Percentiles rank a stretch among this genome's conserved stretches.
Conservation (phyloP, 2,797 vertebrate species). For the Parauchenoglanis ngamensis region DNA sequence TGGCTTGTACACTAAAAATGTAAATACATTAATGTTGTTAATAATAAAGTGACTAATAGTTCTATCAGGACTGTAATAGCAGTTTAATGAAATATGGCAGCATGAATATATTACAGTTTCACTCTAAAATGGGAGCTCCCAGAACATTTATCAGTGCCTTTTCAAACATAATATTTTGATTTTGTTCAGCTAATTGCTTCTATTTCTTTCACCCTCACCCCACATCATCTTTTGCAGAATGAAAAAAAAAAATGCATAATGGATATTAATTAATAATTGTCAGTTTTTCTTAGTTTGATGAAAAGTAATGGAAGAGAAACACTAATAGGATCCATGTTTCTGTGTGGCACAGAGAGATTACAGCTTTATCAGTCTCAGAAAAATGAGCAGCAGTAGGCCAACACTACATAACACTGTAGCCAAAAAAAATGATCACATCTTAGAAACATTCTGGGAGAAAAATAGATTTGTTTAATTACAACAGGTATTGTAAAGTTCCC, state of each 20-base stretch:
- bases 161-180: constrained; percentile 78
- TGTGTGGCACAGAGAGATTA: constrained; percentile 75
- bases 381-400: constrained; percentile 50
- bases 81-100: constrained; percentile 86
- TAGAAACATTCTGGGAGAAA: background rate
- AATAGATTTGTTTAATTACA: background rate
- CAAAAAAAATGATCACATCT: background rate
- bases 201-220: constrained; percentile 55
- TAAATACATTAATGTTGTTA: constrained; percentile 99
- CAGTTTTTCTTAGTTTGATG: constrained; percentile 79
- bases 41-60: constrained; percentile 99
- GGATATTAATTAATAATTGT: constrained; percentile 83
- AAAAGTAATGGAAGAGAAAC: constrained; percentile 79
- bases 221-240: constrained; percentile 63
- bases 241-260: constrained; percentile 68
- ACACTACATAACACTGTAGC: background rate
- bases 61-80: constrained; percentile 84
- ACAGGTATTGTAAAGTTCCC: background rate
- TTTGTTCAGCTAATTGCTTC: constrained; percentile 83
- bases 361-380: constrained; percentile 70
- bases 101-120: constrained; percentile 82
- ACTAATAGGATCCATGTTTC: constrained; percentile 77
- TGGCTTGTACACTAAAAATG: constrained; percentile 99
- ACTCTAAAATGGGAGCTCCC: constrained; percentile 75
- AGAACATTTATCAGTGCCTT: constrained; percentile 82